Evolutionary conservation across 2,888 invertebrate genomes (phyloP).

Genomic region (Amphiduros pacificus): DNA sequence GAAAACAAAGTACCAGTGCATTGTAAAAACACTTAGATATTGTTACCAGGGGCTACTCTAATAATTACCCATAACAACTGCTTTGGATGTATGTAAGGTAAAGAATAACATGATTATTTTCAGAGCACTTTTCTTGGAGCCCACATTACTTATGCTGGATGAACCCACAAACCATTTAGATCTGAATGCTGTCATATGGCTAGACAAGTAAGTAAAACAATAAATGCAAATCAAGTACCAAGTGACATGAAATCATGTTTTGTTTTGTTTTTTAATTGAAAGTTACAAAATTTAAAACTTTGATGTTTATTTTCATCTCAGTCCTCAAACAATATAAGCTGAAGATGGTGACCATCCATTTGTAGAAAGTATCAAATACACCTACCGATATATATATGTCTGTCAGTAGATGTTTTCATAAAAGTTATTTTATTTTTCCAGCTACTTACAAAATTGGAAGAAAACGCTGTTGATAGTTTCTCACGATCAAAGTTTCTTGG

Average conservation of each 20-base stretch:
- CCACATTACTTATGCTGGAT: constrained; percentile 93
- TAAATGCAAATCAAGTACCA: background rate
- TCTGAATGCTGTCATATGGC: constrained; percentile 99
- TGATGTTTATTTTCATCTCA: too few relatives aligned
- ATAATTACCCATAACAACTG: too few relatives aligned
- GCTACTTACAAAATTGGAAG: constrained; percentile 97
- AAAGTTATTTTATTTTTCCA: constrained; percentile 48
- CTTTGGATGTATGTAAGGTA: too few relatives aligned
- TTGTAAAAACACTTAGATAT: too few relatives aligned
- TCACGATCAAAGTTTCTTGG: constrained; percentile 99
- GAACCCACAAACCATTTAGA: constrained; percentile 99
- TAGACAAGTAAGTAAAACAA: constrained; percentile 79
- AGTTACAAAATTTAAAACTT: too few relatives aligned
- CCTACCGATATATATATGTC: background rate
- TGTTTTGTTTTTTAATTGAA: too few relatives aligned
- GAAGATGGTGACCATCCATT: too few relatives aligned
- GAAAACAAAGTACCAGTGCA: too few relatives aligned
- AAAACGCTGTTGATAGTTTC: constrained; percentile 97
- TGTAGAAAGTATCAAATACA: too few relatives aligned
- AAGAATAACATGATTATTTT: too few relatives aligned
- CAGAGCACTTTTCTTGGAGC: constrained; percentile 90
- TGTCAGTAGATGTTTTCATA: constrained; percentile 3
- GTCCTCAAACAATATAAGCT: too few relatives aligned
- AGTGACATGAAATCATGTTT: background rate
- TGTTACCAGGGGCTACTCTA: too few relatives aligned